These are phyloP conservation scores for Abramis brama DNA, from an alignment of 2,113 vertebrate species.

Conservation along the genomic window DNA sequence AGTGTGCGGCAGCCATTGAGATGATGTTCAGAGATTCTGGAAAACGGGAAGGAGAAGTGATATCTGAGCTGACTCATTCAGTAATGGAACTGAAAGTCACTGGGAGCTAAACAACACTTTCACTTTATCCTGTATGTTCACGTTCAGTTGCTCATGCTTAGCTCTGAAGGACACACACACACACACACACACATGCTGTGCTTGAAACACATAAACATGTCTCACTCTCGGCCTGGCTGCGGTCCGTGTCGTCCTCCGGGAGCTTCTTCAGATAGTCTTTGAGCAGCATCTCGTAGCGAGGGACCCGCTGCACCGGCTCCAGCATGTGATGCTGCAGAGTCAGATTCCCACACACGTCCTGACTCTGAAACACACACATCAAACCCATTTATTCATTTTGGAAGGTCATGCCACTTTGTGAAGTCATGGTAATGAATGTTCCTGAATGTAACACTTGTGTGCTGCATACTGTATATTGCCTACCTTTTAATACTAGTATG, in stretches of 20 bases:
- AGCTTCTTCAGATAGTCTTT: slow-evolving; percentile 86
- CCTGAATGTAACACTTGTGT: too few relatives aligned
- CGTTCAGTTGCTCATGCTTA: not conserved
- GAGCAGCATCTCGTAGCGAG: slow-evolving; percentile 87
- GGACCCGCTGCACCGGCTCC: slow-evolving; percentile 91
- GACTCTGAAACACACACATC: slow-evolving; percentile 67
- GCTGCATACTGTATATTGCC: too few relatives aligned
- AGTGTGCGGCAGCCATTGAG: slow-evolving; percentile 92
- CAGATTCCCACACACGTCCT: slow-evolving; percentile 78
- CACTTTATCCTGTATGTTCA: not conserved
- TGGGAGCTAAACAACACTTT: not conserved
- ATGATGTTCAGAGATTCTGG: slow-evolving; percentile 91
- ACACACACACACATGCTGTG: too few relatives aligned
- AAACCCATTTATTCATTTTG: not conserved
- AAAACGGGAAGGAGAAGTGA: slow-evolving; percentile 28
- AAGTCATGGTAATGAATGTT: too few relatives aligned
- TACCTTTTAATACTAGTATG: too few relatives aligned
- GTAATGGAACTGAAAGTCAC: slow-evolving; percentile 40
- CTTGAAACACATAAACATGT: not conserved
- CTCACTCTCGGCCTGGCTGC: slow-evolving; percentile 80
- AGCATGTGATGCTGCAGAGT: slow-evolving; percentile 82
- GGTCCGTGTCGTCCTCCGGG: slow-evolving; percentile 75
- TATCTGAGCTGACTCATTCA: not conserved
- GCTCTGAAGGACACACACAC: too few relatives aligned
- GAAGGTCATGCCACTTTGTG: not conserved